Evolutionary conservation across 2,113 vertebrate species (phyloP).

Genomic region (Tachycineta bicolor): DNA sequence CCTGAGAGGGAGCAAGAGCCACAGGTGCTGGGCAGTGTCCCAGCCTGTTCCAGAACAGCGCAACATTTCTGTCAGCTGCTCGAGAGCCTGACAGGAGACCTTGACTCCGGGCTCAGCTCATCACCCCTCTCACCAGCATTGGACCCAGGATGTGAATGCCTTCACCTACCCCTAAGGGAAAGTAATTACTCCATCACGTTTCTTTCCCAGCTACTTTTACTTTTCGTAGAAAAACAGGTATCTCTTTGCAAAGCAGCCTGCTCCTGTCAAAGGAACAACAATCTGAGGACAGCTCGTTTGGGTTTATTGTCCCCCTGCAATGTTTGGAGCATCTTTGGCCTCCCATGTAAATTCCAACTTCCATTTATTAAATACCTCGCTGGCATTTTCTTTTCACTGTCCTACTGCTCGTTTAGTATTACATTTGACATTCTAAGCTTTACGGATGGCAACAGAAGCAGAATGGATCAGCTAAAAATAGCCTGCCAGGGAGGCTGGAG

Average conservation of each 20-base stretch:
- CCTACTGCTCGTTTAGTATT: conserved; percentile 70
- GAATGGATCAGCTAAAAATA: conserved; percentile 78
- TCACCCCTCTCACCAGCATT: accelerated
- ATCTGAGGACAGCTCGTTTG: background rate
- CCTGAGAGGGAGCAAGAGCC: background rate
- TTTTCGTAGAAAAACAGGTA: background rate
- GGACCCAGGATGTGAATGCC: accelerated
- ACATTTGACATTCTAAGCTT: conserved; percentile 78
- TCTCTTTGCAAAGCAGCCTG: background rate
- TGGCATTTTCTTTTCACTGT: conserved; percentile 75
- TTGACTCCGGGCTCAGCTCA: background rate
- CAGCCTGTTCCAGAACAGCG: background rate
- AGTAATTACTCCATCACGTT: accelerated
- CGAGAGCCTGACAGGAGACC: background rate
- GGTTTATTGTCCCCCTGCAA: background rate
- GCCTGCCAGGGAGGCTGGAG: conserved; percentile 52
- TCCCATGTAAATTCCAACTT: conserved; percentile 51
- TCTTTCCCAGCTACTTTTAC: background rate
- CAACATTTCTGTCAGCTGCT: background rate
- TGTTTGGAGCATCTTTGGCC: background rate
- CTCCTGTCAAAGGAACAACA: background rate
- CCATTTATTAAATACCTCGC: conserved; percentile 71
- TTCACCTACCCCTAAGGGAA: background rate
- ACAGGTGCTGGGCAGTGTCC: background rate
- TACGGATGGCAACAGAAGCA: conserved; percentile 78